Evolutionary conservation across 2,888 invertebrate genomes (phyloP), one percentile per base, ranked within the genome.

Genomic region (Drosophila infuscata): DNA sequence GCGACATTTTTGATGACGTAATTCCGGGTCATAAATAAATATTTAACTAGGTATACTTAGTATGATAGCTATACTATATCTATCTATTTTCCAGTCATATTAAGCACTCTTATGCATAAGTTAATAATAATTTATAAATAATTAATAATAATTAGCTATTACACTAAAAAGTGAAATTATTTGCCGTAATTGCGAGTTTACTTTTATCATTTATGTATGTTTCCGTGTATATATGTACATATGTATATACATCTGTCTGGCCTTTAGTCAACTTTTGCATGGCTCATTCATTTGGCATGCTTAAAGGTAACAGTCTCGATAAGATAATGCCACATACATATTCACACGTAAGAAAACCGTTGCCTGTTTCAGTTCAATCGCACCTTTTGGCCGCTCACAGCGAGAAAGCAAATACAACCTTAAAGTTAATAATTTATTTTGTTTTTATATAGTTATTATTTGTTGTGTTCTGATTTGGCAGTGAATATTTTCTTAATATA

Each of bases 301-400:
- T 72, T 72, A 81, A 80, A 63, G 62, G 73, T 58, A 62, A 43
- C 59, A 70, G 41, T 61, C 69, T 76, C 62, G 89, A 86, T 86
- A 70, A 86, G 88, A 89, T 86, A 86, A 59, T 43, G 25, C 4
- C 7, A 51, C n/a, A 57, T 2, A 41, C 11, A 36, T 36, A 12
- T 54, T 56, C n/a, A 38, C 38, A 56, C 41, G 41, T 38, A 33
- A 17, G 63, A 43, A 46, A 70, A 25, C 3, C 32, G 12, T 36
- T 62, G 20, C 17, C 20, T 41, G 11, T 29, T 36, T 29, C 35
- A 25, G 9, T 43, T 74, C 30, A 51, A 57, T 76, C 62, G 61
- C 70, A 66, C 70, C 33, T 54, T 68, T 76, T 67, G 73, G 29
- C 52, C 62, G 63, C 36, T 20, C 20, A 46, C 4, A 2, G 25